Evolutionary conservation across 2,888 invertebrate species (phyloP).

Genomic region (Ypsolopha scabrella): DNA sequence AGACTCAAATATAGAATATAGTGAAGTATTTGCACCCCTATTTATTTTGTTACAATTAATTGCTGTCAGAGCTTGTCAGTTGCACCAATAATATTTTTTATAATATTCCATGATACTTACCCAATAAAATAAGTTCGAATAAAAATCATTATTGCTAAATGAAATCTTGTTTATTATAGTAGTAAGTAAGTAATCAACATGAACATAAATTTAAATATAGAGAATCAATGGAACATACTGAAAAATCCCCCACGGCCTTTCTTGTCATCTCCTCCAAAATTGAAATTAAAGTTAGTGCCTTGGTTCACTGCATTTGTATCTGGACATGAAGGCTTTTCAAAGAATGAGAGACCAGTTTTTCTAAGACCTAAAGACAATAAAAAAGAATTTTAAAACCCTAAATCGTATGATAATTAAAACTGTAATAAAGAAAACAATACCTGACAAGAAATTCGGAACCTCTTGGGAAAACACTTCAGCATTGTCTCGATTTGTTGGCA

Average conservation of each 20-base stretch:
- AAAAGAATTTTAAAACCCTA: background rate
- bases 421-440: constrained; percentile 15
- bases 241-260: constrained; percentile 46
- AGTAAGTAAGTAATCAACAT: constrained; percentile 3
- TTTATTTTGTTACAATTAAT: constrained; percentile 91
- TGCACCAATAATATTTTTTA: constrained; percentile 68
- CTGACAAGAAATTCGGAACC: constrained; percentile 48
- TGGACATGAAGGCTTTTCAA: constrained; percentile 25
- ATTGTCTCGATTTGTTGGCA: constrained; percentile 21
- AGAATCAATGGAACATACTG: constrained; percentile 39
- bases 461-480: constrained; percentile 34
- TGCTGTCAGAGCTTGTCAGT: constrained; percentile 92
- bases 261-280: constrained; percentile 45
- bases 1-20: constrained; percentile 85
- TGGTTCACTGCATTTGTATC: constrained; percentile 22
- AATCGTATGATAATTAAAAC: too few species aligned
- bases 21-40: constrained; percentile 92
- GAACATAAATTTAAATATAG: constrained; percentile 7
- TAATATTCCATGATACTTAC: background rate
- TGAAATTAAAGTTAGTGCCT: constrained; percentile 41
- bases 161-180: constrained; percentile 5
- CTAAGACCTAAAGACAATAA: constrained; percentile 32
- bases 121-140: background rate
- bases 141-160: background rate
- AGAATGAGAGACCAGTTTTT: constrained; percentile 45